Evolutionary conservation across 2,888 invertebrate species (phyloP).

Genomic region (Drosophila kanekoi): DNA sequence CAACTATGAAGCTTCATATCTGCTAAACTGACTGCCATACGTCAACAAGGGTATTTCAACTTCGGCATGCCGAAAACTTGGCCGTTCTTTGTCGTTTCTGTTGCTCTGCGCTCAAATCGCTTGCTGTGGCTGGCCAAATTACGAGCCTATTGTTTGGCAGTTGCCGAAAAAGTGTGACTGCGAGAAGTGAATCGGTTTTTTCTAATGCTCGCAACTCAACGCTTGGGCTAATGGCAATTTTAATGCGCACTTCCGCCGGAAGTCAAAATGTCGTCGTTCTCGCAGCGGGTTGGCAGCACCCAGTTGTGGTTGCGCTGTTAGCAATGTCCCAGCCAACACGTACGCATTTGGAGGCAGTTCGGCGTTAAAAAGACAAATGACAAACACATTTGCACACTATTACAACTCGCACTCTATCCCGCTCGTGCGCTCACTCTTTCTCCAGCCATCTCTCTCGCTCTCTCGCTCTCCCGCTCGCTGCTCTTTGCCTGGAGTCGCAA

Average conservation of each 20-base stretch:
- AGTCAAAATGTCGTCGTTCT: conserved; percentile 52
- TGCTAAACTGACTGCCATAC: too few relatives aligned
- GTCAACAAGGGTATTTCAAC: too few relatives aligned
- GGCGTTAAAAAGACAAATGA: conserved; percentile 75
- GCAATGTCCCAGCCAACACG: conserved; percentile 30
- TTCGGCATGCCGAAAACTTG: too few relatives aligned
- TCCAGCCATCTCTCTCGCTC: conserved; percentile 4
- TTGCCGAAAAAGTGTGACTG: conserved; percentile 44
- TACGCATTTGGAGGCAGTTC: conserved; percentile 55
- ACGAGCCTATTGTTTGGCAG: conserved; percentile 58
- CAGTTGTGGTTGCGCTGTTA: conserved; percentile 24
- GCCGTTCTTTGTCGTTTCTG: neutral
- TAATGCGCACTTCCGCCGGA: conserved; percentile 73
- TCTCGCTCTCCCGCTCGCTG: conserved; percentile 24
- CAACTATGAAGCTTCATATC: too few relatives aligned
- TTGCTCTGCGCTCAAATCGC: conserved; percentile 1
- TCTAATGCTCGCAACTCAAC: too few relatives aligned
- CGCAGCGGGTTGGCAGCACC: conserved; percentile 61
- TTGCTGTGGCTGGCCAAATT: conserved; percentile 37
- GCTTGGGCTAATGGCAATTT: conserved; percentile 66
- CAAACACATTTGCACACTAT: conserved; percentile 76
- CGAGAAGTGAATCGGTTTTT: neutral
- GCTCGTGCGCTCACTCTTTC: neutral
- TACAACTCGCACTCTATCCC: conserved; percentile 52
- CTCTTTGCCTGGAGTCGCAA: conserved; percentile 46